Evolutionary conservation across 2,888 invertebrate genomes (phyloP), one percentile per base, ranked within the genome.

Genomic region (Scaptomyza reducta): DNA sequence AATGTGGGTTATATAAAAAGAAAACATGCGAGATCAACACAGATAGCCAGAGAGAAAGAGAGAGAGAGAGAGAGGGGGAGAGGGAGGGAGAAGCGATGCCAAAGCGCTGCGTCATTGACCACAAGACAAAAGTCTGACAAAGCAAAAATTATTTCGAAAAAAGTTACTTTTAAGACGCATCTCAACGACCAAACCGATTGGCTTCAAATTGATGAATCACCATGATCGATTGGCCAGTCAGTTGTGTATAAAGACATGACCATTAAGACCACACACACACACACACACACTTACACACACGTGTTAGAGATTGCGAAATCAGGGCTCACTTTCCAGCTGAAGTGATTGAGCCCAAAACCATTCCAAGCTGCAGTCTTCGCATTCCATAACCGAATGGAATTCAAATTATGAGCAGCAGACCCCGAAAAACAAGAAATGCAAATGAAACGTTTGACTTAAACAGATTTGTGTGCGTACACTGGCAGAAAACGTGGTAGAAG

Each of bases 61-160:
- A 62, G 60, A 57, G 16, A 40, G 44, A 53, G 38, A 51, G 55
- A 64, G 61, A 70, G 51, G 58, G 58, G 5, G 22, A 22, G 22
- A 22, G 22, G 5, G 22, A 22, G 22, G 5, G 5, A 22, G 5
- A 22, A 22, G 22, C 22, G 47, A 67, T 50, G 49, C 50, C 45
- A 58, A 82, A 66, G 40, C 57, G 81, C 87, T 82, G 85, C 85
- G 82, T 82, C 82, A 82, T 80, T 88, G 81, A 71, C 53, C 70
- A 74, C 64, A 70, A 83, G 68, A 64, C 55, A 66, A 64, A 63
- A 74, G 42, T 53, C 64, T 41, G 50, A 33, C 33, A 33, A 31
- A 49, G n/a, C n/a, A 10, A 45, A 47, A 38, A 33, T 49, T 57
- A 45, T 22, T 66, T 58, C 46, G 33, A 51, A 56, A 41, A 67